Evolutionary conservation across 2,888 invertebrate genomes (phyloP).

Genomic region (Drosophila anomalata): DNA sequence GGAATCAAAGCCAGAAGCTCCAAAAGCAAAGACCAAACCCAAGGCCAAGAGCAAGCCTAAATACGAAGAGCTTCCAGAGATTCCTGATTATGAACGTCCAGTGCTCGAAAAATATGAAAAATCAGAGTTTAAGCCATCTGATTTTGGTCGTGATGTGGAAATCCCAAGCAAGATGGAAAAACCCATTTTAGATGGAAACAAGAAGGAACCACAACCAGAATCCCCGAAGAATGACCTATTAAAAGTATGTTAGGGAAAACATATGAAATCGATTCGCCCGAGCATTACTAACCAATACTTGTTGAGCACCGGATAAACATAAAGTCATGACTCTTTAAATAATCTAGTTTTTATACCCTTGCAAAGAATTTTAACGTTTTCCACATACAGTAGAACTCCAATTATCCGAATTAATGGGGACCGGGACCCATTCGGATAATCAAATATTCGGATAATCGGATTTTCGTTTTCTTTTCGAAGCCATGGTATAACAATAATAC

Average conservation of each 20-base stretch:
- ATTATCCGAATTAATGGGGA: too few relatives aligned
- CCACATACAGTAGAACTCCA: too few relatives aligned
- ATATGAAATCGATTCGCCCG: not conserved
- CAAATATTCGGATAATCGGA: too few relatives aligned
- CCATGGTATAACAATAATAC: too few relatives aligned
- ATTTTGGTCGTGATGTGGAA: conserved; percentile 80
- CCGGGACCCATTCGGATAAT: too few relatives aligned
- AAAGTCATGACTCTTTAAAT: too few relatives aligned
- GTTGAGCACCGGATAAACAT: not conserved
- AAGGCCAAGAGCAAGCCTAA: conserved; percentile 82
- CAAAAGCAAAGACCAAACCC: conserved; percentile 77
- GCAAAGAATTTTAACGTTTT: too few relatives aligned
- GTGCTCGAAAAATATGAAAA: conserved; percentile 89
- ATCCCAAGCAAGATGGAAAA: conserved; percentile 82
- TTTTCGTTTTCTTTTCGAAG: too few relatives aligned
- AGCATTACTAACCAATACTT: not conserved
- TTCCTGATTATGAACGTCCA: conserved; percentile 90
- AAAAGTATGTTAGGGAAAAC: conserved; percentile 71
- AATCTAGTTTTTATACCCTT: too few relatives aligned
- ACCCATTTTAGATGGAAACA: conserved; percentile 64
- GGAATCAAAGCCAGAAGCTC: conserved; percentile 76
- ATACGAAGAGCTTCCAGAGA: conserved; percentile 87
- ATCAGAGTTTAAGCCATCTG: conserved; percentile 85
- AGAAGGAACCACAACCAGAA: conserved; percentile 69
- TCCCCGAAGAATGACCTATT: conserved; percentile 79